These are phyloP conservation scores for Phoenoteleia sp. DNA, from an alignment of 2,888 invertebrate species.

Conservation along the genomic window DNA sequence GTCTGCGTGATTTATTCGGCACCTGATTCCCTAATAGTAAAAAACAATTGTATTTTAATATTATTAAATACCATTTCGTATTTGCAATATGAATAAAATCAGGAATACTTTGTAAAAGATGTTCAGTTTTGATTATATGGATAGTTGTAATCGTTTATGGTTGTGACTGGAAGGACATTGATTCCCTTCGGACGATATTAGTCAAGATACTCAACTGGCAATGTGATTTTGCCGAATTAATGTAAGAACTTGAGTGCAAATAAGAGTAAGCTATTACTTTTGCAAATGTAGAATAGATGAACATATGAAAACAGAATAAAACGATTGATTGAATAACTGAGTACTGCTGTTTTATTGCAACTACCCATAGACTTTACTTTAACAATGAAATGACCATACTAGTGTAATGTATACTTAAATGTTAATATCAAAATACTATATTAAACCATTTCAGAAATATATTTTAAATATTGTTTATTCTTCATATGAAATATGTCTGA, in stretches of 20 bases:
- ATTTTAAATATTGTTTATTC: too few species aligned
- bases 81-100: constrained; percentile 8
- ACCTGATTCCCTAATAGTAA: constrained; percentile 5
- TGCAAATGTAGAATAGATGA: constrained; percentile 63
- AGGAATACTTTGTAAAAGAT: not conserved
- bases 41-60: not conserved
- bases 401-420: not conserved
- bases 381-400: too few species aligned
- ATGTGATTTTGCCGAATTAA: constrained; percentile 22
- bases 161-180: constrained; percentile 42
- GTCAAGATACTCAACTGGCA: constrained; percentile 47
- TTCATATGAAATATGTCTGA: too few species aligned
- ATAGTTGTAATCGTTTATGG: constrained; percentile 47
- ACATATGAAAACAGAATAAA: constrained; percentile 55
- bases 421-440: too few species aligned
- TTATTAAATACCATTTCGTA: not conserved
- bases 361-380: too few species aligned
- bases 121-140: constrained; percentile 5
- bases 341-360: not conserved
- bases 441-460: too few species aligned
- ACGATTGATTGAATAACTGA: constrained; percentile 20
- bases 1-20: too few species aligned
- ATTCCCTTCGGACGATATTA: constrained; percentile 25
- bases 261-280: constrained; percentile 50
- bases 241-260: constrained; percentile 46